These are phyloP conservation scores for Meandrusa payeni DNA, from an alignment of 2,888 invertebrate species.

Conservation along the genomic window DNA sequence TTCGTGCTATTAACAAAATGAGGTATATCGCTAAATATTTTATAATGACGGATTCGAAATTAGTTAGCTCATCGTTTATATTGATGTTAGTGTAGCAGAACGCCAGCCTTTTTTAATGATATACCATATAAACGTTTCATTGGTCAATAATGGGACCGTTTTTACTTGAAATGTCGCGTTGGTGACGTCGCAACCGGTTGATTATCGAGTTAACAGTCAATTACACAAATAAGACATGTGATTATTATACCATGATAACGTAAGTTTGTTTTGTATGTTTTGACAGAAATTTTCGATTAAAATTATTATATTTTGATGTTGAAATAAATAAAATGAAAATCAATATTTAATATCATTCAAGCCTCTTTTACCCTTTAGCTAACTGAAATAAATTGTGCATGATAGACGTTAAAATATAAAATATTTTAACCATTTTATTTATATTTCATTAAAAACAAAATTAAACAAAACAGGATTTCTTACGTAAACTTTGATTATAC, in stretches of 20 bases:
- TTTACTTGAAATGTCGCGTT: constrained; percentile 41
- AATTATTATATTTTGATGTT: too few species aligned
- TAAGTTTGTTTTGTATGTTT: too few species aligned
- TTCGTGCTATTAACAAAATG: constrained; percentile 75
- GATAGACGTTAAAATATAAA: too few species aligned
- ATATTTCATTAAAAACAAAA: too few species aligned
- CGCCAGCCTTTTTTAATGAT: constrained; percentile 49
- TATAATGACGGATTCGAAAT: constrained; percentile 69
- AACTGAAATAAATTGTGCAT: too few species aligned
- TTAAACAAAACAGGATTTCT: too few species aligned
- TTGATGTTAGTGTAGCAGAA: constrained; percentile 49
- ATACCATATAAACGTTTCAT: constrained; percentile 46
- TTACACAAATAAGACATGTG: background rate
- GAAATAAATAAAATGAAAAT: too few species aligned
- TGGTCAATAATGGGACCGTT: constrained; percentile 35
- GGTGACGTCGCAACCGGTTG: constrained; percentile 41
- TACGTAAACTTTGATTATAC: too few species aligned
- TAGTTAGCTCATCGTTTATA: constrained; percentile 59
- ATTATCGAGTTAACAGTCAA: constrained; percentile 54
- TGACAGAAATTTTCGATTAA: too few species aligned
- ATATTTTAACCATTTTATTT: too few species aligned
- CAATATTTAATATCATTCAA: too few species aligned
- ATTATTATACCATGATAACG: background rate
- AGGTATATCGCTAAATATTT: constrained; percentile 79
- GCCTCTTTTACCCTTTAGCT: too few species aligned